Evolutionary conservation across 2,797 vertebrate species (phyloP), one percentile per base, ranked within the genome.

Genomic region (Sebastolobus alascanus): DNA sequence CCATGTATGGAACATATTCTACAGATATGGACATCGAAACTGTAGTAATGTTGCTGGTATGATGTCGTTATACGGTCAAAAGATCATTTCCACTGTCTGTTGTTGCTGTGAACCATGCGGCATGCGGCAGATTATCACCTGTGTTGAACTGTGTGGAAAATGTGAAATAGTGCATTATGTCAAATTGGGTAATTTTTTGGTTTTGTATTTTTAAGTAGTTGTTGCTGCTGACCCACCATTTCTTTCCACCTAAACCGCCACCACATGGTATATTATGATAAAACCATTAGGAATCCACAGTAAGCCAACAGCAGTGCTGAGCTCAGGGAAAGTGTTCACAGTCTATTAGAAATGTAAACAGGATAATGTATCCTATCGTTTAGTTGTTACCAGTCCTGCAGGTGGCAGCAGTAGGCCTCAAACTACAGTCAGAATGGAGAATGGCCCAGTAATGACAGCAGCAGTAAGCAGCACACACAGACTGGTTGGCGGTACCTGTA

Each of bases 401-500:
- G 64, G 16, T 27, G 43, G 25, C n/a, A 8, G 59, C 8, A 25
- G 29, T 3, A 38, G n/a, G 12, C 16, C 1, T 29, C 4, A 12
- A 20, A 11, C 9, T 9, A 3, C 6, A 68, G 18, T 33, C 8
- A 18, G 5, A 64, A 35, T 5, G n/a, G 22, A 33, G 56, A 20
- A 56, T 18, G 33, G 5, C 4, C 20, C 22, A 31, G n/a, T 43
- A 22, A 38, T 22, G 20, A 14, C 50, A 64, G 43, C 37, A 72
- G 27, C n/a, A 54, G n/a, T 10, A 6, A 16, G 3, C n/a, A 37
- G 50, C 5, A 68, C 8, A 33, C 16, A 37, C 9, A 60, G 4
- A 9, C 11, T 6, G 35, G 4, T 1, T 31, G 3, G n/a, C 35
- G 10, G 6, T 83, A 99, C 98, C 97, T 99, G 98, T 82, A 99